Base-by-base conservation (phyloP, 2,888 invertebrate genomes). In the Proisotoma minuta region DNA sequence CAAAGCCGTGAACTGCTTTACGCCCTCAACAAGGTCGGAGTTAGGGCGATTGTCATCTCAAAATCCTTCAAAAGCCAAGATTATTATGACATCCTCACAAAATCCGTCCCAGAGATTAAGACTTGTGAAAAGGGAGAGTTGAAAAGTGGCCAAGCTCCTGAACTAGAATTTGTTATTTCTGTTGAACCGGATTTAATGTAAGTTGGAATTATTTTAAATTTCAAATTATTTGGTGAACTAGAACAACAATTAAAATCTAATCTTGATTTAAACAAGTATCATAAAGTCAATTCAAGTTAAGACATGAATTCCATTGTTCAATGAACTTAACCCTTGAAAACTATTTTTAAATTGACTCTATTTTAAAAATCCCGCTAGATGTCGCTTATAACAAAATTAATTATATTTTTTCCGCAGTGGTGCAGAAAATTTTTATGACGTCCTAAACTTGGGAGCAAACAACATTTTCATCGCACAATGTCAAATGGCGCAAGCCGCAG, bases 1-100 rank as follows among this genome's bases (percentile, higher is more conserved):
- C 83, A 85, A 75, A 79, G 81, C 0, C 77, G 79, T 15, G 93
- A 93, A 76, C 72, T 92, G 1, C 81, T 84, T 56, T 88, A 85
- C 75, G 85, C 86, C 56, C 75, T 93, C 15, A 82, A 84, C 40
- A 88, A 88, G 78, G 87, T 87, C 1, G 82, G 81, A 5, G 80
- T 85, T 1, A 86, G 84, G 73, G 85, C 84, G 0, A 76, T 91
- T 2, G 77, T 91, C 1, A 80, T 84, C 1, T 82, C 85, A 0
- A 83, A 84, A 52, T 77, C 75, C 1, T 86, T 83, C 75, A 85
- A 84, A 75, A 80, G 79, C 0, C 84, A 85, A 66, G 80, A 87
- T 68, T 91, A 85, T 76, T 85, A 87, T 66, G 79, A 83, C 24
- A 84, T 87, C 72, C 73, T 90, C 34, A 79, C 78, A 27, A 75